phyloP scores from a whole-genome alignment of 2,888 invertebrate species.

The Neocrepidodera transversa region DNA sequence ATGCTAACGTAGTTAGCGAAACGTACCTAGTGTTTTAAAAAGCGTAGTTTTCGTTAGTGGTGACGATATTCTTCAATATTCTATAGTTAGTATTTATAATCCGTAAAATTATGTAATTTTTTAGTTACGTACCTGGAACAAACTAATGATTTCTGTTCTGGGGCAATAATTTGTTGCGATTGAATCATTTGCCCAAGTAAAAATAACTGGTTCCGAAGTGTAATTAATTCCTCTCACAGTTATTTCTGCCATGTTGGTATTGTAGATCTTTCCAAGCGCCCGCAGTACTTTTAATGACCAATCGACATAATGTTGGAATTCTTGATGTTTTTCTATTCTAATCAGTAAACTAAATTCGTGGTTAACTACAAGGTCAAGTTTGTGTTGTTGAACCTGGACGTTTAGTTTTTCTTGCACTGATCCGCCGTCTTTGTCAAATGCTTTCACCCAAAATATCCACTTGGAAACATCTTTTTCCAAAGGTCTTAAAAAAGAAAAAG shows the following conservation, averaged over 20 bases:
- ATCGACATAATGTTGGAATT: constrained; percentile 73
- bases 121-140: constrained; percentile 75
- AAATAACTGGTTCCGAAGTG: constrained; percentile 68
- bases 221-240: constrained; percentile 73
- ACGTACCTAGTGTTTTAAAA: too few species aligned
- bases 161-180: constrained; percentile 82
- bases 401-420: constrained; percentile 76
- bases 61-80: too few species aligned
- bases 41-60: too few species aligned
- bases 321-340: constrained; percentile 66
- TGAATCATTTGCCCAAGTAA: constrained; percentile 87
- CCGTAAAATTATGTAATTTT: too few species aligned
- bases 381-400: constrained; percentile 83
- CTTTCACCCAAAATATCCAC: constrained; percentile 82
- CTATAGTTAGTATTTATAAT: too few species aligned
- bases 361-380: constrained; percentile 77
- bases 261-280: constrained; percentile 66
- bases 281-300: constrained; percentile 79
- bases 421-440: constrained; percentile 79
- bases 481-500: constrained; percentile 65
- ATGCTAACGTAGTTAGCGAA: too few species aligned
- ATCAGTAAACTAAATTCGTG: constrained; percentile 81
- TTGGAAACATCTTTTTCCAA: constrained; percentile 81
- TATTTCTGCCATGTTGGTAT: constrained; percentile 68
- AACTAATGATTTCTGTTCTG: constrained; percentile 72